phyloP scores from a whole-genome alignment of 2,888 invertebrate species.

The Stenchaetothrips biformis region DNA sequence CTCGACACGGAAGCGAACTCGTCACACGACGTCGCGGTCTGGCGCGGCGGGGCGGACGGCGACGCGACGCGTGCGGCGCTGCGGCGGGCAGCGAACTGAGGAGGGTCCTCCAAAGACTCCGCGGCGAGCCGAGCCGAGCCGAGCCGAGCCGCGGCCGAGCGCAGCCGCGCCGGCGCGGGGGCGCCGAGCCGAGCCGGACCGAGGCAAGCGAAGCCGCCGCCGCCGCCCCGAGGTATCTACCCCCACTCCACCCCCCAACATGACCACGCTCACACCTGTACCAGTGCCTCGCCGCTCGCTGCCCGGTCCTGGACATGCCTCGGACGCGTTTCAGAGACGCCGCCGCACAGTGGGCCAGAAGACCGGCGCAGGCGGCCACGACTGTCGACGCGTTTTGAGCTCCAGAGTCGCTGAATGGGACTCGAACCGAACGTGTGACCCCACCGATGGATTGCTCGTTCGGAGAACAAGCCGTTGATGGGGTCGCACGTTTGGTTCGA shows the following conservation, averaged over 20 bases:
- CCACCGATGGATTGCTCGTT: too few relatives aligned
- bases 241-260: conserved; percentile 2
- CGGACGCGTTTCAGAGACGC: too few relatives aligned
- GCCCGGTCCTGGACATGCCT: too few relatives aligned
- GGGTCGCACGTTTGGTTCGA: too few relatives aligned
- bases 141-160: conserved; percentile 8
- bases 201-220: neutral
- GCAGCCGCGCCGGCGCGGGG: neutral
- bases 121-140: neutral
- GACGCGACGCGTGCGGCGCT: neutral
- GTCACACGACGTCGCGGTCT: neutral
- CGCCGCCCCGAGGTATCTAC: neutral
- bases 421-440: too few relatives aligned
- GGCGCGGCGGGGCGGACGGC: neutral
- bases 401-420: too few relatives aligned
- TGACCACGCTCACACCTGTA: conserved; percentile 22
- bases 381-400: too few relatives aligned
- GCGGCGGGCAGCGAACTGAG: conserved; percentile 2
- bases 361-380: too few relatives aligned
- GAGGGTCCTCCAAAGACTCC: neutral
- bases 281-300: neutral
- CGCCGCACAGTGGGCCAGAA: too few relatives aligned
- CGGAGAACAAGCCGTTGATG: too few relatives aligned
- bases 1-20: neutral
- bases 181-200: conserved; percentile 1